Evolutionary conservation across 2,113 vertebrate genomes (phyloP).

Genomic region (Paratilapia polleni): DNA sequence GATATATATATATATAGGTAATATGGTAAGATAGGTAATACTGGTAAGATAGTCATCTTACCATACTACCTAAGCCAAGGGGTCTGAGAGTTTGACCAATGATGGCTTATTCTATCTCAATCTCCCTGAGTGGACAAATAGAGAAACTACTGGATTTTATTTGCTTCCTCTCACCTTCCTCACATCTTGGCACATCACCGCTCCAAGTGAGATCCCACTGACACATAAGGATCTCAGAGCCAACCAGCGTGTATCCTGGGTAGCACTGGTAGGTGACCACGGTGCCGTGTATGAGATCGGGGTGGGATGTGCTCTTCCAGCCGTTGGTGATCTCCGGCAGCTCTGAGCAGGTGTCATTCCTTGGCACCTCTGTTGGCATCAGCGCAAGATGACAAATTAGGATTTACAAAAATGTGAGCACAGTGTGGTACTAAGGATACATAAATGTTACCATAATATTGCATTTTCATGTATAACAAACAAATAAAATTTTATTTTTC

Average conservation of each 20-base stretch:
- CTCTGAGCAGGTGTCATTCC: constrained; percentile 96
- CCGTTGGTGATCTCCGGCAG: constrained; percentile 93
- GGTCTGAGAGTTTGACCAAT: background rate
- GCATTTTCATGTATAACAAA: background rate
- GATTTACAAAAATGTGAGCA: background rate
- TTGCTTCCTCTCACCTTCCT: constrained; percentile 85
- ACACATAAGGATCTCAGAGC: constrained; percentile 95
- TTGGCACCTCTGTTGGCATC: constrained; percentile 87
- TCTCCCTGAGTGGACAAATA: background rate
- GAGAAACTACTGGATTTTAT: background rate
- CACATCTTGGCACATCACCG: constrained; percentile 90
- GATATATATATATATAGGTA: too few species aligned
- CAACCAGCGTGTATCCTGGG: constrained; percentile 88
- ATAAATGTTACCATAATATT: background rate
- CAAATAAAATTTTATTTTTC: background rate
- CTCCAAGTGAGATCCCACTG: constrained; percentile 99
- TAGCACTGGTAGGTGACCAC: constrained; percentile 98
- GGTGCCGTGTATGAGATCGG: constrained; percentile 92
- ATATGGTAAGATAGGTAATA: too few species aligned
- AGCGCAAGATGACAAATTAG: background rate
- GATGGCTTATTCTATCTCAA: background rate
- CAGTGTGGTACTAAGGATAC: background rate
- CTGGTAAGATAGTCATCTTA: background rate
- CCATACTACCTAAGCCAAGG: background rate
- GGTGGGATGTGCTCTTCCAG: constrained; percentile 96